Evolutionary conservation across 2,888 invertebrate genomes (phyloP), one percentile per base, ranked within the genome.

Genomic region (Rhamphomyia laevipes): DNA sequence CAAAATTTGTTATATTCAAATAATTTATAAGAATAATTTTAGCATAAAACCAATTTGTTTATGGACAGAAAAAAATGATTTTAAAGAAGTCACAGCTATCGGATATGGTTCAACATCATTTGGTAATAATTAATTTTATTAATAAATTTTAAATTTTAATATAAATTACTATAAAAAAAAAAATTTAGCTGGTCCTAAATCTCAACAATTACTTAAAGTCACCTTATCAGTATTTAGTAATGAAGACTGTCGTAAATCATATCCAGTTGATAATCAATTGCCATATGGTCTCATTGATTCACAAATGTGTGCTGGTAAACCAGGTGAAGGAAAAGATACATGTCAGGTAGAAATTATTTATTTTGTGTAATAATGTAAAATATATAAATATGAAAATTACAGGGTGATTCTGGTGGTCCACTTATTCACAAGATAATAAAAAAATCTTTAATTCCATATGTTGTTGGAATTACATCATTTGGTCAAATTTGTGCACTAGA

Each of bases 271-370:
- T 47, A 59, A 64, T 10, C 63, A 63, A 16, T 53, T 73, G 21
- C 61, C 63, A 1, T 60, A 57, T 18, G 72, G 73, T 3, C 65
- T 72, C 12, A 59, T 60, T 40, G 62, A 69, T 45, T 58, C 61
- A 0, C 73, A 73, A 56, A 59, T 73, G 48, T 73, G 73, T 54
- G 73, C 72, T 5, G 73, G 73, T 2, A 61, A 64, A 35, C 54
- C 69, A 31, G 57, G 58, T 1, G 68, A 66, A 3, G 71, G 67
- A 15, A 68, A 62, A 49, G 71, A 70, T 53, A 68, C 71, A 0
- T 71, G 71, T 42, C 65, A 67, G 41, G 67, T 68, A 42, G 13
- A 35, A 42, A 9, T 12, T 17, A 18, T 40, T 41, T 21, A 18
- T 17, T 4, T 18, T 13, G 2, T 12, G 18, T 11, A 13, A 21